Evolutionary conservation across 2,888 invertebrate species (phyloP).

Genomic region (Tiphia femorata): DNA sequence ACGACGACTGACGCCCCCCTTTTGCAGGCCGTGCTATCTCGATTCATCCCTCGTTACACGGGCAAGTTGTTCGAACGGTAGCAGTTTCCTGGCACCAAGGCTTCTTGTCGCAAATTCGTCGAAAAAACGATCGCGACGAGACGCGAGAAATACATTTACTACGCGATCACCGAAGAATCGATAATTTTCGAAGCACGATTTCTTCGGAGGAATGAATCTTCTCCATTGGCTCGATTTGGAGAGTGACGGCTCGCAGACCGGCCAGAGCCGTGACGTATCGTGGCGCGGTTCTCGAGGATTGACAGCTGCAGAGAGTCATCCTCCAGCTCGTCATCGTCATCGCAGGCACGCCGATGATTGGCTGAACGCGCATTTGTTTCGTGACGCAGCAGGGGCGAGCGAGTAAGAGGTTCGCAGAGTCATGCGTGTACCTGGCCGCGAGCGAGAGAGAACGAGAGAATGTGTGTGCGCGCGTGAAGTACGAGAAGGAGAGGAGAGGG

Average conservation of each 20-base stretch:
- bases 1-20: no score
- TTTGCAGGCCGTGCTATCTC: no score
- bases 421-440: not conserved
- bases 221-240: no score
- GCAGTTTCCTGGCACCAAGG: no score
- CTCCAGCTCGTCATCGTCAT: conserved; percentile 47
- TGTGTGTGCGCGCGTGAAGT: not conserved
- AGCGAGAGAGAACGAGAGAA: not conserved
- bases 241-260: conserved; percentile 27
- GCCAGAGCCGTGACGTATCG: conserved; percentile 27
- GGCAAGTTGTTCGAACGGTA: no score
- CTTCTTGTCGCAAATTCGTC: no score
- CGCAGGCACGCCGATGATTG: conserved; percentile 55
- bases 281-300: conserved; percentile 50
- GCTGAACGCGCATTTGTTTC: conserved; percentile 64
- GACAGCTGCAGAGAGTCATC: conserved; percentile 66
- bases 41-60: no score
- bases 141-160: no score
- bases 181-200: no score
- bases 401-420: not conserved
- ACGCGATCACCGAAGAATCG: no score
- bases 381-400: conserved; percentile 65
- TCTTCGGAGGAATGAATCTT: no score
- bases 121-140: no score
- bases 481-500: not conserved